Percentiles rank a stretch among this genome's conserved stretches.
These are phyloP conservation scores for Dinoponera quadriceps DNA, from an alignment of 1,140 invertebrate species.

Conservation along the genomic window DNA sequence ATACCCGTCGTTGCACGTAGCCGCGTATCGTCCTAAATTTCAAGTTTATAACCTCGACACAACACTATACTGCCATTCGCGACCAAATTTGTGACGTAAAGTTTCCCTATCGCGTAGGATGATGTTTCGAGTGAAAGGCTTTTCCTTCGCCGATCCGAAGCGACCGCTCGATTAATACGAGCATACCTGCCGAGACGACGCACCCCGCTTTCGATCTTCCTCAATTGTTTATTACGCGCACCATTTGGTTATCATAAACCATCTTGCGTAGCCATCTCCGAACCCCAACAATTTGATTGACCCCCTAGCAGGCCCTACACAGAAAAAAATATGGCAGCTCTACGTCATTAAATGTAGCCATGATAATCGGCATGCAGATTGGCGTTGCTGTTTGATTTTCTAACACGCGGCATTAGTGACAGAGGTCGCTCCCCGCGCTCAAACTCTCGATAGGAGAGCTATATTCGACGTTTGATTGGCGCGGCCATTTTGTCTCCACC, in stretches of 20 bases:
- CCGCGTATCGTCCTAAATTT: slow-evolving; percentile 61
- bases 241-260: slow-evolving; percentile 80
- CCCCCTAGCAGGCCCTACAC: slow-evolving; percentile 81
- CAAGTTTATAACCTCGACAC: slow-evolving; percentile 66
- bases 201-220: slow-evolving; percentile 45
- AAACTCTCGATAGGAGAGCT: too few relatives aligned
- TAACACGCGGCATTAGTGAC: background rate
- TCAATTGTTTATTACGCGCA: slow-evolving; percentile 79
- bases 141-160: slow-evolving; percentile 58
- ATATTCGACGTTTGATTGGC: too few relatives aligned
- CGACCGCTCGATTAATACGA: slow-evolving; percentile 44
- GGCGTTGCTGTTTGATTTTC: slow-evolving; percentile 11
- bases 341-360: slow-evolving; percentile 77
- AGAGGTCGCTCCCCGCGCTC: background rate
- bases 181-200: slow-evolving; percentile 73
- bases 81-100: slow-evolving; percentile 59
- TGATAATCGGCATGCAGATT: slow-evolving; percentile 58
- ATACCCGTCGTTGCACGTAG: slow-evolving; percentile 14
- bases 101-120: slow-evolving; percentile 63
- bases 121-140: slow-evolving; percentile 64
- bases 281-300: slow-evolving; percentile 79
- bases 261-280: slow-evolving; percentile 78
- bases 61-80: slow-evolving; percentile 53
- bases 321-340: slow-evolving; percentile 82
- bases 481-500: too few relatives aligned